Conservation (phyloP, 2,888 invertebrate genomes). For the Tineola bisselliella region DNA sequence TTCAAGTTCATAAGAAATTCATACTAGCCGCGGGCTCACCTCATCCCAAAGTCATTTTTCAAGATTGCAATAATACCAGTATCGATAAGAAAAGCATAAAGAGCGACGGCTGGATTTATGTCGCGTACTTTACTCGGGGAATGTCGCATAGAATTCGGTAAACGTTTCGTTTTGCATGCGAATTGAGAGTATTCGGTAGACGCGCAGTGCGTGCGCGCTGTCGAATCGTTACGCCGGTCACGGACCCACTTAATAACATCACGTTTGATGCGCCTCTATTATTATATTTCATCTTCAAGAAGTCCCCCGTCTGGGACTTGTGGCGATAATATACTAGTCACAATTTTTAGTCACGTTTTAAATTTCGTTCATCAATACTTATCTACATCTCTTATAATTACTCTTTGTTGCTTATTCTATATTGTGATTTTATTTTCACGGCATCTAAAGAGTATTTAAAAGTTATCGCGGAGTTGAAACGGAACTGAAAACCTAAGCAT, state of each 20-base stretch:
- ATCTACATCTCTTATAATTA: neutral
- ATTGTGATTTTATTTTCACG: neutral
- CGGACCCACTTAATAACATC: conserved; percentile 65
- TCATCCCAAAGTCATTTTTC: conserved; percentile 8
- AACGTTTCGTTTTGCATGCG: conserved; percentile 55
- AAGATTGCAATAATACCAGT: conserved; percentile 1
- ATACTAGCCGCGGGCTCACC: neutral
- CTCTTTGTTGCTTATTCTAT: neutral
- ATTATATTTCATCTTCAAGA: conserved; percentile 64
- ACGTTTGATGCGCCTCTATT: conserved; percentile 69
- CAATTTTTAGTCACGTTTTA: conserved; percentile 34
- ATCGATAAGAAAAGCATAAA: conserved; percentile 16
- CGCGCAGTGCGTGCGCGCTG: conserved; percentile 38
- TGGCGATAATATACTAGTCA: conserved; percentile 31
- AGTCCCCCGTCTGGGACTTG: conserved; percentile 55
- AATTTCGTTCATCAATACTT: conserved; percentile 20
- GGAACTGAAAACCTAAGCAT: conserved; percentile 9
- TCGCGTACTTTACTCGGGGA: conserved; percentile 27
- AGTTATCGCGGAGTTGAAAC: neutral
- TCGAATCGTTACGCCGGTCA: conserved; percentile 46
- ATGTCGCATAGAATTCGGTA: conserved; percentile 35
- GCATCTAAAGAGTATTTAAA: conserved; percentile 1
- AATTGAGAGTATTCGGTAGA: conserved; percentile 40
- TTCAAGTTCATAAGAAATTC: neutral
- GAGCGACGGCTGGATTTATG: conserved; percentile 31